phyloP scores from a whole-genome alignment of 2,113 vertebrate genomes.

The Rhinolophus sinicus region DNA sequence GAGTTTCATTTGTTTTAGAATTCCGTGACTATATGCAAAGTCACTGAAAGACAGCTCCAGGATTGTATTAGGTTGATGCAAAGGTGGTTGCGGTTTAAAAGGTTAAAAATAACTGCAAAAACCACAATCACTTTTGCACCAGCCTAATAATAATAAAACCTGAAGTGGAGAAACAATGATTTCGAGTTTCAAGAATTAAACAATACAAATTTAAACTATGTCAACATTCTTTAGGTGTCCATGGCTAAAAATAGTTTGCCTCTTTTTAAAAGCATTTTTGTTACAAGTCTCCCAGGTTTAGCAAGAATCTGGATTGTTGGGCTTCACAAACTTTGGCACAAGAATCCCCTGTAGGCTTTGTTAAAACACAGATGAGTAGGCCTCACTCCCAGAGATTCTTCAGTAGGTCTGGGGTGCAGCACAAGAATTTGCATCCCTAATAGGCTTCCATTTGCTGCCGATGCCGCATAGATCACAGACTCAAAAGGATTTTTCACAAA shows the following conservation, averaged over 20 bases:
- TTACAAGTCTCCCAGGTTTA: slow-evolving; percentile 32
- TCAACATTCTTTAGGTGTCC: slow-evolving; percentile 29
- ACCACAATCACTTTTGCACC: too few relatives aligned
- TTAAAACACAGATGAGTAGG: neutral
- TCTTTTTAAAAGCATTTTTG: slow-evolving; percentile 29
- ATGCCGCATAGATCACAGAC: neutral
- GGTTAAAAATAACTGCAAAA: too few relatives aligned
- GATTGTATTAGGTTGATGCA: neutral
- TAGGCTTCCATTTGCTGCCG: neutral
- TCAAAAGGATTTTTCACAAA: neutral
- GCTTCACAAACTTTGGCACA: slow-evolving; percentile 28
- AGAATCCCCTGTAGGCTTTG: slow-evolving; percentile 3
- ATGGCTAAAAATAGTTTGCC: neutral
- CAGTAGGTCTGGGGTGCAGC: neutral
- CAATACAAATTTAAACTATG: slow-evolving; percentile 35
- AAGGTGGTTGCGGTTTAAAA: too few relatives aligned
- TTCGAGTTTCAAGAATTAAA: slow-evolving; percentile 31
- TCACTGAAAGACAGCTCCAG: neutral
- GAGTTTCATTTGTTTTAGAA: slow-evolving; percentile 13
- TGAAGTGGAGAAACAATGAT: slow-evolving; percentile 27
- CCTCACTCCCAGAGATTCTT: neutral
- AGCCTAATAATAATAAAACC: neutral
- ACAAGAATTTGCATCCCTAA: neutral
- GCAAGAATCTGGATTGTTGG: neutral
- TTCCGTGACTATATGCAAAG: slow-evolving; percentile 38